Evolutionary conservation across 2,797 vertebrate species (phyloP).

Genomic region (Xiphophorus birchmanni): DNA sequence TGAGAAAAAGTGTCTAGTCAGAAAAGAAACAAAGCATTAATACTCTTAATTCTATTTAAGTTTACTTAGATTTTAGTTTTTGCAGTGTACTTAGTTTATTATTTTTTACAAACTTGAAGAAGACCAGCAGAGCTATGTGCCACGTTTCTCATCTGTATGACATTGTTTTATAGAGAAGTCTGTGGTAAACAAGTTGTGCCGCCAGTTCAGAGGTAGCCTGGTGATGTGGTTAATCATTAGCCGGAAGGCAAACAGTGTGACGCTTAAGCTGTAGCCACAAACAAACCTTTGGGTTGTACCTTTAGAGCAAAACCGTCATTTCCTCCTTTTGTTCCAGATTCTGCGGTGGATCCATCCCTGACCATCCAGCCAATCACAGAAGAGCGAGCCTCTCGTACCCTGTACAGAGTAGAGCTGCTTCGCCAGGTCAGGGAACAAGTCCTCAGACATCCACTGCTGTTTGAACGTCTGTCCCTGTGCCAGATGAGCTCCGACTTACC

Average conservation of each 20-base stretch:
- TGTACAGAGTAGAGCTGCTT: conserved; percentile 95
- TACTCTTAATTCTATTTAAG: too few relatives aligned
- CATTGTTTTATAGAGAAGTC: conserved; percentile 25
- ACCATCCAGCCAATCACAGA: conserved; percentile 98
- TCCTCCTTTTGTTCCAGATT: conserved; percentile 68
- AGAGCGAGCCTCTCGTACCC: conserved; percentile 94
- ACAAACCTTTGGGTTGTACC: conserved; percentile 24
- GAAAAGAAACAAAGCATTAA: too few relatives aligned
- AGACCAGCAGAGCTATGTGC: not conserved
- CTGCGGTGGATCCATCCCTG: conserved; percentile 88
- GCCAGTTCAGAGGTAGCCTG: conserved; percentile 14
- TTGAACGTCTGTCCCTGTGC: conserved; percentile 91
- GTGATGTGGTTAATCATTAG: conserved; percentile 69
- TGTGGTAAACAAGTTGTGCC: conserved; percentile 37
- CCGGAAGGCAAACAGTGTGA: conserved; percentile 57
- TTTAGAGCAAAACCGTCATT: conserved; percentile 6
- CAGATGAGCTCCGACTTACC: conserved; percentile 94
- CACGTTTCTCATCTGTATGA: not conserved
- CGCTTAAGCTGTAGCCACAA: conserved; percentile 34
- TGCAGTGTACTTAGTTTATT: not conserved
- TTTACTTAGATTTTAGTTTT: not conserved
- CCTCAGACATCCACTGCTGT: conserved; percentile 90
- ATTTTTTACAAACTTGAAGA: conserved; percentile 17
- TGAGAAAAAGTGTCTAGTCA: too few relatives aligned
- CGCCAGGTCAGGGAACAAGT: conserved; percentile 97